Evolutionary conservation across 23 tunicate species (phyloP), one percentile per base, ranked within the genome.

Genomic region (Aplidium turbinatum): DNA sequence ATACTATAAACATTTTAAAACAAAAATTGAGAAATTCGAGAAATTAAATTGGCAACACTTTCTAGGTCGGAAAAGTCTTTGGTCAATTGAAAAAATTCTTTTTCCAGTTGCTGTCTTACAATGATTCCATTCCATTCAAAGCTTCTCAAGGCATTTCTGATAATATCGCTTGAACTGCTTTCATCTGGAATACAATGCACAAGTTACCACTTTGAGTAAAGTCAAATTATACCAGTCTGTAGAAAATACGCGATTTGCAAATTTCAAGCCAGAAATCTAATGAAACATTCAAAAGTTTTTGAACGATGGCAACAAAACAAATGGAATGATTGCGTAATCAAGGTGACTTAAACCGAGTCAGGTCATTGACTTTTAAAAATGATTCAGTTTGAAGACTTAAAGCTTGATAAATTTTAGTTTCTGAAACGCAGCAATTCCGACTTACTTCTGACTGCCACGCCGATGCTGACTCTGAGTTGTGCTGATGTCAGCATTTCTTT

Each of bases 51-150:
- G 1, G 22, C 23, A 2, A 81, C 47, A 47, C 79, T 71, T 38
- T 81, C 87, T 0, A 35, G 11, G 46, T 81, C 87, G 6, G 61
- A 28, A 61, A 71, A 81, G 47, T 81, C 87, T 9, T 45, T 28
- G 2, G 72, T 3, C 28, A 81, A 31, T 18, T 33, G 57, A 2
- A 60, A 35, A 20, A 19, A 13, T 32, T 81, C 72, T 50, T 65
- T 67, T 31, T 50, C 32, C 4, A 40, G 50, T 3, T 38, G 34
- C 57, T 36, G 28, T 35, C 70, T 55, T 2, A 56, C 57, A 1
- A 82, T 25, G 31, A 83, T 62, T 3, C 76, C 81, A 35, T 75
- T 83, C 76, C 76, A 74, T 66, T 83, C 76, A 66, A 83, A 83
- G 57, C 89, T 74, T n/a, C 81, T 68, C 38, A 83, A 16, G 16